Conservation (phyloP, 2,888 invertebrate species). For the Pammene fasciana region DNA sequence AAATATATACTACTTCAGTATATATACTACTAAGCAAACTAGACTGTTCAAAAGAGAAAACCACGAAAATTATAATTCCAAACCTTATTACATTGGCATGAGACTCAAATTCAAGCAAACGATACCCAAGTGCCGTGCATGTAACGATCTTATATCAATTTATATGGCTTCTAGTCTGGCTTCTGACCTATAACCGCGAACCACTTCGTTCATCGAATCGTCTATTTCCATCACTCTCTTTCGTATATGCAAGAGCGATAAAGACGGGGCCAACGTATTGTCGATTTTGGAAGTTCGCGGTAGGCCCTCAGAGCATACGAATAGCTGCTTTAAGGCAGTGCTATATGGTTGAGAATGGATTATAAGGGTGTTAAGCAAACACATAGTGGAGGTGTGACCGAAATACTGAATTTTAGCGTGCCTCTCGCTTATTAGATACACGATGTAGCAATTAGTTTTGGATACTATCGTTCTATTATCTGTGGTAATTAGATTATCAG, state of each 20-base stretch:
- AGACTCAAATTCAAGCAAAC: conserved; percentile 1
- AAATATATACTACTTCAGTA: conserved; percentile 8
- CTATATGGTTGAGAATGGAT: conserved; percentile 16
- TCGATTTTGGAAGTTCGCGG: too few relatives aligned
- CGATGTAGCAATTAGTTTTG: conserved; percentile 21
- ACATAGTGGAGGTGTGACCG: conserved; percentile 3
- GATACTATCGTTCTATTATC: conserved; percentile 4
- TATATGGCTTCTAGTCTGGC: conserved; percentile 34
- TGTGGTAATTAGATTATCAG: conserved; percentile 1
- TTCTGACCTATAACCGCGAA: too few relatives aligned
- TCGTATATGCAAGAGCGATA: too few relatives aligned
- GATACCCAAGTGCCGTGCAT: conserved; percentile 6
- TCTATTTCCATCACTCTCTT: too few relatives aligned
- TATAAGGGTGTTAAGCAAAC: conserved; percentile 18
- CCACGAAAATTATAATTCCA: not conserved
- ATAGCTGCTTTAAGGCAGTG: not conserved
- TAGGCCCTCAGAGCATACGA: not conserved
- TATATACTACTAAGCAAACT: conserved; percentile 16
- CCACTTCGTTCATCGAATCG: too few relatives aligned
- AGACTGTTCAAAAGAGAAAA: conserved; percentile 14
- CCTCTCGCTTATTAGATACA: not conserved
- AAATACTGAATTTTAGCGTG: conserved; percentile 17
- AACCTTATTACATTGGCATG: not conserved
- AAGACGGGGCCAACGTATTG: too few relatives aligned
- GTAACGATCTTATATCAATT: conserved; percentile 29